These are phyloP conservation scores for Meghimatium bilineatum DNA, from an alignment of 2,888 invertebrate genomes.

Conservation along the genomic window DNA sequence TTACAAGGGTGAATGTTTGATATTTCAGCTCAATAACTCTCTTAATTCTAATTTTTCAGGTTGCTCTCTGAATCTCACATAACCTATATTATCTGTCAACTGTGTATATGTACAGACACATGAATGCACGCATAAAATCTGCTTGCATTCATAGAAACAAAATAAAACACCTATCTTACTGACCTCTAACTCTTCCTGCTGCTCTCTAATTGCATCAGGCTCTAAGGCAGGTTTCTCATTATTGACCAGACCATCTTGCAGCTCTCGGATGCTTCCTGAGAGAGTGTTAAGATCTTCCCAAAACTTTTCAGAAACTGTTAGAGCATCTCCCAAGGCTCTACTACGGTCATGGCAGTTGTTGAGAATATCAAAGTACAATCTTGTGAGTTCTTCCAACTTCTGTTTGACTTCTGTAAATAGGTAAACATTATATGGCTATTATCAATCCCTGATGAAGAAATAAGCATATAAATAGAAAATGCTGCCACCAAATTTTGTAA, in stretches of 20 bases:
- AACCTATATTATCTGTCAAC: too few species aligned
- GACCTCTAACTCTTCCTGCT: constrained; percentile 94
- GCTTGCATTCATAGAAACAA: too few species aligned
- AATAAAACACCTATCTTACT: constrained; percentile 72
- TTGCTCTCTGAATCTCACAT: too few species aligned
- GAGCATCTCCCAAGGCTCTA: constrained; percentile 86
- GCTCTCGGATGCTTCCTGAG: constrained; percentile 90
- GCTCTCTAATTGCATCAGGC: constrained; percentile 91
- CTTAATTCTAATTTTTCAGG: too few species aligned
- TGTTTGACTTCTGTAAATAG: constrained; percentile 82
- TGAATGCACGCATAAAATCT: too few species aligned
- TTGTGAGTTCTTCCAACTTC: constrained; percentile 93
- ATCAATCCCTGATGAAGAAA: too few species aligned
- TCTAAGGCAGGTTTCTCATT: constrained; percentile 96
- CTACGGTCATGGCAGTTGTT: constrained; percentile 87
- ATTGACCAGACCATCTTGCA: constrained; percentile 90
- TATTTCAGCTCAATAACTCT: too few species aligned
- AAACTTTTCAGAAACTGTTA: constrained; percentile 93
- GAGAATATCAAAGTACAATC: constrained; percentile 95
- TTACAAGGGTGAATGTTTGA: too few species aligned
- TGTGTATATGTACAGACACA: too few species aligned
- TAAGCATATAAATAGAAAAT: too few species aligned
- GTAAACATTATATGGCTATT: not conserved
- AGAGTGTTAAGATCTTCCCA: constrained; percentile 94
- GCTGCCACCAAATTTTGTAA: too few species aligned